These are phyloP conservation scores for Dinoponera quadriceps DNA, from an alignment of 1,140 invertebrate genomes.

Conservation along the genomic window DNA sequence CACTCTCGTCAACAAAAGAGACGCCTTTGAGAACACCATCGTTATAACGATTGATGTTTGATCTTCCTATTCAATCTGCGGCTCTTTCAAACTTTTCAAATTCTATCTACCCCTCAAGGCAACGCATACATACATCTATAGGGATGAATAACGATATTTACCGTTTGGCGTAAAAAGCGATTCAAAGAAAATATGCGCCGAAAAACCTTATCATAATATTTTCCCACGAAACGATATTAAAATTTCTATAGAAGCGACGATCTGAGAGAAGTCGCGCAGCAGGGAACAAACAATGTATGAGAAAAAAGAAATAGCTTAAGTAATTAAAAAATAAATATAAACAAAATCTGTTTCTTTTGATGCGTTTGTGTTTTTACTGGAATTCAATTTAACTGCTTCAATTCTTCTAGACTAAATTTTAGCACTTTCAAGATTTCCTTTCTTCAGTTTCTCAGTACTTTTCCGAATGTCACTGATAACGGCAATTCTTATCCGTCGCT, in stretches of 20 bases:
- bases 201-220: constrained; percentile 18
- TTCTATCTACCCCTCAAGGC: background rate
- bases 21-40: constrained; percentile 16
- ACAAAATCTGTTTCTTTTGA: too few species aligned
- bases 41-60: constrained; percentile 32
- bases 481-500: too few species aligned
- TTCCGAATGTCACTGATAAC: too few species aligned
- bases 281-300: too few species aligned
- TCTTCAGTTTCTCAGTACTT: too few species aligned
- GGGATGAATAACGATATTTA: constrained; percentile 7
- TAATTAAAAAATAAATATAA: too few species aligned
- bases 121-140: background rate
- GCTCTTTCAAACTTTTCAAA: constrained; percentile 9
- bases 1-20: constrained; percentile 11
- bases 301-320: too few species aligned
- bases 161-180: background rate
- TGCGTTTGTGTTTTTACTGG: too few species aligned
- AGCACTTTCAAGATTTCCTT: too few species aligned
- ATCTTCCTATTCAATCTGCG: constrained; percentile 18
- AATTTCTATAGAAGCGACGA: background rate
- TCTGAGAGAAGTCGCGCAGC: background rate
- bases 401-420: too few species aligned
- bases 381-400: too few species aligned
- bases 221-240: constrained; percentile 7
- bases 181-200: background rate